Percentiles rank a stretch among this genome's conserved stretches.
Evolutionary conservation across 2,113 vertebrate genomes (phyloP).

Genomic region (Eulacestoma nigropectus): DNA sequence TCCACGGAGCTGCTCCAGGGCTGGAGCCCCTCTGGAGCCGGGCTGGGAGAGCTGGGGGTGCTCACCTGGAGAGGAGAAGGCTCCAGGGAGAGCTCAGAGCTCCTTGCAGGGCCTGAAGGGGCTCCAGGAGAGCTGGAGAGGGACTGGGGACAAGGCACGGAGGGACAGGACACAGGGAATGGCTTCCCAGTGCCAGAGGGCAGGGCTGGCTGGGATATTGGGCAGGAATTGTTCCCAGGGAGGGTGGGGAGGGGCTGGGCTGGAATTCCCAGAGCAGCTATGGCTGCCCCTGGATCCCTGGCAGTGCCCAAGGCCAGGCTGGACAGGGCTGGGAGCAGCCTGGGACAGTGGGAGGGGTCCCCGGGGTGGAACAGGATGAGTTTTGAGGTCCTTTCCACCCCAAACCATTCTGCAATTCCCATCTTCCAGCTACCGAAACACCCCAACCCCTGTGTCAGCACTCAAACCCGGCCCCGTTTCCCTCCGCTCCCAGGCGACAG

Average conservation of each 20-base stretch:
- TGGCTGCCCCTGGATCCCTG: neutral
- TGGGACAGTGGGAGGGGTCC: neutral
- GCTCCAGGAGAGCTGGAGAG: neutral
- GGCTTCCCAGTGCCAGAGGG: neutral
- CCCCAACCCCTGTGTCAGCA: accelerated
- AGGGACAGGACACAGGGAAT: neutral
- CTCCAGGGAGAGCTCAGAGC: neutral
- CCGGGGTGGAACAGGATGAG: neutral
- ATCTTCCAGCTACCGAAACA: neutral
- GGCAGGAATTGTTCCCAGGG: neutral
- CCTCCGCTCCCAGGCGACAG: accelerated
- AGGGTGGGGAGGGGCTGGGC: neutral
- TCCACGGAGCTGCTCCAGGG: accelerated
- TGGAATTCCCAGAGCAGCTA: neutral
- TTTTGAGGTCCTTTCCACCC: neutral
- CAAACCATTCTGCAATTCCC: accelerated
- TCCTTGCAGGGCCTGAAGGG: neutral
- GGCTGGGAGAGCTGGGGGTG: neutral
- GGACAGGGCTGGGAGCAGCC: neutral
- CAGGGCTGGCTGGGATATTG: neutral
- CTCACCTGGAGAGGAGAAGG: neutral
- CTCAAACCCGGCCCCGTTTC: accelerated
- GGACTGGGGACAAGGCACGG: neutral
- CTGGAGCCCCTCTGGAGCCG: neutral
- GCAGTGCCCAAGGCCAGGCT: neutral